A percentile compares a stretch with the other conserved stretches of the same genome.
Conservation (phyloP, 2,888 invertebrate species). For the Toxonevra muliebris region DNA sequence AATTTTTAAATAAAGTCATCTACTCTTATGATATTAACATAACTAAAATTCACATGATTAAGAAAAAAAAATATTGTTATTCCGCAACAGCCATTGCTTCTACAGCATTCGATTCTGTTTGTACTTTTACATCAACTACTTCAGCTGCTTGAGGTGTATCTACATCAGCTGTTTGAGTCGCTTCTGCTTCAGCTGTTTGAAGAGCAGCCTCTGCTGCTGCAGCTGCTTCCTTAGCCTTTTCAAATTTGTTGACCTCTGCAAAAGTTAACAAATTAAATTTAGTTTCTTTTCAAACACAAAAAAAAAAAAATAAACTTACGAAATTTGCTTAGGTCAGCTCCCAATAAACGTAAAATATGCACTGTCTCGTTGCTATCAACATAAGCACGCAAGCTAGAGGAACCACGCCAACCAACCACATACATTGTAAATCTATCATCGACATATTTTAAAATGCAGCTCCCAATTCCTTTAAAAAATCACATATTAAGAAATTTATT, state of each 20-base stretch:
- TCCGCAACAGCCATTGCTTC: slow-evolving; percentile 3
- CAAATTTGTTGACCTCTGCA: slow-evolving; percentile 69
- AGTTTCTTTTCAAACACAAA: neutral
- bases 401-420: slow-evolving; percentile 92
- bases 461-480: slow-evolving; percentile 69
- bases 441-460: slow-evolving; percentile 78
- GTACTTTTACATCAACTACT: neutral
- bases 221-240: slow-evolving; percentile 67
- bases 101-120: neutral
- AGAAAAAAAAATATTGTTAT: slow-evolving; percentile 1
- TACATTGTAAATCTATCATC: slow-evolving; percentile 70
- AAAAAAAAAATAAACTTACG: slow-evolving; percentile 67
- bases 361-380: slow-evolving; percentile 85
- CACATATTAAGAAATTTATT: neutral
- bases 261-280: slow-evolving; percentile 5
- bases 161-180: slow-evolving; percentile 17
- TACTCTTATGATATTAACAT: no score
- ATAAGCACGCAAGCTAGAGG: slow-evolving; percentile 86
- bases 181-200: slow-evolving; percentile 12
- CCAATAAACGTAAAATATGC: slow-evolving; percentile 86
- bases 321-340: slow-evolving; percentile 85
- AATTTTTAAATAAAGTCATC: neutral
- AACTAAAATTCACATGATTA: no score
- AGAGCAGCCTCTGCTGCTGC: slow-evolving; percentile 46
- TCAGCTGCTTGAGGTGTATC: neutral